Conservation (phyloP, 2,113 vertebrate genomes). For the Cariama cristata region DNA sequence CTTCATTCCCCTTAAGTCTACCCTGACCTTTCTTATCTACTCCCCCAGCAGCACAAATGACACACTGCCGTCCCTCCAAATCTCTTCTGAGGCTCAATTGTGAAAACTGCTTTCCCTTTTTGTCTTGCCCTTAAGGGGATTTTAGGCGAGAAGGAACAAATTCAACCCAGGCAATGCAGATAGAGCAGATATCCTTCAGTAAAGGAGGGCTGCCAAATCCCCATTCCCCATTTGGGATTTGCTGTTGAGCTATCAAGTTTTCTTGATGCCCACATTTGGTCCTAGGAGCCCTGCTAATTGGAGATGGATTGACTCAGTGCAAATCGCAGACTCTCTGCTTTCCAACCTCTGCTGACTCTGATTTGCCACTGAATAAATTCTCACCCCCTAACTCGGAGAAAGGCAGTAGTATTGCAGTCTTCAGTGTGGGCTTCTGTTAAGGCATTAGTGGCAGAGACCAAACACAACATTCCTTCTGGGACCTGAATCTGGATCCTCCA, state of each 20-base stretch:
- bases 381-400: neutral
- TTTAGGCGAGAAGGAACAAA: neutral
- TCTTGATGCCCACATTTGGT: neutral
- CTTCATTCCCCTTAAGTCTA: neutral
- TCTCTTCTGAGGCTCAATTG: neutral
- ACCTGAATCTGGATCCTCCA: slow-evolving; percentile 30
- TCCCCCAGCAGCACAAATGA: neutral
- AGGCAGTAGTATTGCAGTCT: neutral
- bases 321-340: neutral
- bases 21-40: neutral
- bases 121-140: neutral
- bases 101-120: neutral
- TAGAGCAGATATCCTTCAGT: neutral
- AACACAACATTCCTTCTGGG: neutral
- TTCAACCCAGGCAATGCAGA: neutral
- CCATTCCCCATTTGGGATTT: neutral
- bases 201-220: neutral
- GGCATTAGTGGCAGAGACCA: neutral
- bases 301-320: neutral
- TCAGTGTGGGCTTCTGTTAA: neutral
- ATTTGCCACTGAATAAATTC: neutral
- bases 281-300: neutral
- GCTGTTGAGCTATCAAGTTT: neutral
- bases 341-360: neutral
- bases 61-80: neutral